Conservation (phyloP, 2,797 vertebrate genomes). For the Cuculus canorus region DNA sequence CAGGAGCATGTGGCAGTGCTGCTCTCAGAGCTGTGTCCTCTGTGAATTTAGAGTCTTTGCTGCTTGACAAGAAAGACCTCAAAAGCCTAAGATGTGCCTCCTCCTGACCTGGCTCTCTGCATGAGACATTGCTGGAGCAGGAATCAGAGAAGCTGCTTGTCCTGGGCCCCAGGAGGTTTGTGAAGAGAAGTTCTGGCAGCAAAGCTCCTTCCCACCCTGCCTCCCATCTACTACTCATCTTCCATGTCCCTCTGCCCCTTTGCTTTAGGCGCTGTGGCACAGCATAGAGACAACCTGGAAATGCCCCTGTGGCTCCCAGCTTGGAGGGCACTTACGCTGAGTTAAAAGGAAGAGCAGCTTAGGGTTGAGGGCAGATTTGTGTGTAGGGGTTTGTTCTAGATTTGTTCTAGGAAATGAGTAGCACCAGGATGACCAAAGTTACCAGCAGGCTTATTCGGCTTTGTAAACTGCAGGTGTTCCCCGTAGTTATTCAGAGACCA, state of each 20-base stretch:
- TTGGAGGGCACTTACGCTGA: rapidly evolving
- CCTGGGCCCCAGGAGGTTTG: neutral
- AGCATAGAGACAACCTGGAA: neutral
- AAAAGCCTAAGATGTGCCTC: neutral
- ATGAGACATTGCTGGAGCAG: neutral
- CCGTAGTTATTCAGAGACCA: neutral
- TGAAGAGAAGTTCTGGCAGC: neutral
- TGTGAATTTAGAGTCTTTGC: neutral
- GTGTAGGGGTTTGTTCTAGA: neutral
- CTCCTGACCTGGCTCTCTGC: neutral
- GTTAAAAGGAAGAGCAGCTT: neutral
- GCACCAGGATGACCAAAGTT: neutral
- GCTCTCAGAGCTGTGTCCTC: neutral
- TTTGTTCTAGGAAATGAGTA: neutral
- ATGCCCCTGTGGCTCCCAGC: neutral
- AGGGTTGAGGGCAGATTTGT: neutral
- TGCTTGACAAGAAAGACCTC: neutral
- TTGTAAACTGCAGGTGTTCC: neutral
- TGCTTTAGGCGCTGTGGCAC: neutral
- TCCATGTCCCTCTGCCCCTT: neutral
- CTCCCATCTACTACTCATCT: neutral
- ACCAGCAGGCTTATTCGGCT: neutral
- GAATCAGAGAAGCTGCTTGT: neutral
- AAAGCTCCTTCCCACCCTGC: neutral
- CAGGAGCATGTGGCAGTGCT: too few relatives aligned